These are phyloP conservation scores for Poeciliopsis turneri DNA, from an alignment of 2,797 vertebrate genomes.

Conservation along the genomic window DNA sequence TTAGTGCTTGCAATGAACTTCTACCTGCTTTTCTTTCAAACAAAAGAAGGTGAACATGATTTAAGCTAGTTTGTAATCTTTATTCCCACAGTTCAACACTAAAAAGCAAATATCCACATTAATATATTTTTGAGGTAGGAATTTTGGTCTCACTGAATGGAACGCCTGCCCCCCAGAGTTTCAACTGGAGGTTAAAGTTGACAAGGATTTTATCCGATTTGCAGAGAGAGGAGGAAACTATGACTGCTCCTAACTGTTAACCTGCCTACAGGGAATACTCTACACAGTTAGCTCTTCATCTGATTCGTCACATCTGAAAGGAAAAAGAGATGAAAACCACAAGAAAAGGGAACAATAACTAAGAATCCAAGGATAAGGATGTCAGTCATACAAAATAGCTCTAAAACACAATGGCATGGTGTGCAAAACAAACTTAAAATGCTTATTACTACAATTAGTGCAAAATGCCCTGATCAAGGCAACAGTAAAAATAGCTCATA, in stretches of 20 bases:
- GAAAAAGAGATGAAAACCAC: background rate
- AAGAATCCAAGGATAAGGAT: background rate
- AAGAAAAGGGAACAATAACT: background rate
- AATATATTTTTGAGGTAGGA: no score
- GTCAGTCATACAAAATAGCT: background rate
- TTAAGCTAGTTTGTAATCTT: no score
- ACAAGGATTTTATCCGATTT: background rate
- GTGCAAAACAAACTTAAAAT: background rate
- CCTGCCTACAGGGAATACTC: background rate
- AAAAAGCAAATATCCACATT: no score
- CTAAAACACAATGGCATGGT: background rate
- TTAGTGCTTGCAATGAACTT: no score
- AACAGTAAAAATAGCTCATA: background rate
- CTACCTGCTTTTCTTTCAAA: no score
- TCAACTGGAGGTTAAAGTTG: no score
- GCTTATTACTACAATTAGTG: background rate
- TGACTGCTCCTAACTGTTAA: background rate
- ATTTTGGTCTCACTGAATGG: no score
- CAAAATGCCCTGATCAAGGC: background rate
- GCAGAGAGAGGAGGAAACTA: background rate
- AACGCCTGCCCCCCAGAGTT: no score
- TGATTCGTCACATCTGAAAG: background rate
- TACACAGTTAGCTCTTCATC: background rate
- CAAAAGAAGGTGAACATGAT: no score
- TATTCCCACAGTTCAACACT: no score